Evolutionary conservation across 2,797 vertebrate genomes (phyloP), one percentile per base, ranked within the genome.

Genomic region (Gymnoscopelus braueri): DNA sequence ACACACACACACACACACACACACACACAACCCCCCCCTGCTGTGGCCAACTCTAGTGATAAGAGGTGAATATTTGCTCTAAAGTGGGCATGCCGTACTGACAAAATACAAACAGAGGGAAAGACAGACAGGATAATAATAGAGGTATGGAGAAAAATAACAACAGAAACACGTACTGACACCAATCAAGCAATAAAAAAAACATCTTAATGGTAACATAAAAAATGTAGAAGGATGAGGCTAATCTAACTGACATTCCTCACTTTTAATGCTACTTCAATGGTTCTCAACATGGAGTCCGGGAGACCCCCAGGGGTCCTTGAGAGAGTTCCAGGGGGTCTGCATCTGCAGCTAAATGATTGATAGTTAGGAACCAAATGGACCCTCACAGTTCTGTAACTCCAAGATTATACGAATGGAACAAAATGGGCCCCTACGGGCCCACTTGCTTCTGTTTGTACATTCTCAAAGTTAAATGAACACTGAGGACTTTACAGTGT

Each of bases 21-120:
- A 5, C 54, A 57, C 8, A 48, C 11, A 35, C 57, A 13, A 35
- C 65, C n/a, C 66, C 64, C 84, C 87, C 80, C 83, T 86, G 80
- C 75, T 78, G 4, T 71, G 39, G 32, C 63, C 75, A 67, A 67
- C 63, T 77, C 79, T 35, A 72, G 64, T 72, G 83, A 88, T 89
- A 89, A 81, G 29, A 80, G 69, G 69, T 79, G 83, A 79, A 89
- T 82, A 79, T 83, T 77, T 80, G 74, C 67, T 60, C 24, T 58
- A 32, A 10, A 71, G 14, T 49, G 78, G 71, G 74, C 5, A 57
- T 65, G 73, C 64, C 52, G 60, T 78, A 72, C 80, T 77, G 80
- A 82, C 82, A 69, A 54, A 69, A 75, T 55, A 58, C 44, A 69
- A 57, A 70, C 60, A 74, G 75, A 80, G 26, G 66, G n/a, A 62